Evolutionary conservation across 1,140 invertebrate genomes (phyloP).

Genomic region (Branchinecta lindahli): DNA sequence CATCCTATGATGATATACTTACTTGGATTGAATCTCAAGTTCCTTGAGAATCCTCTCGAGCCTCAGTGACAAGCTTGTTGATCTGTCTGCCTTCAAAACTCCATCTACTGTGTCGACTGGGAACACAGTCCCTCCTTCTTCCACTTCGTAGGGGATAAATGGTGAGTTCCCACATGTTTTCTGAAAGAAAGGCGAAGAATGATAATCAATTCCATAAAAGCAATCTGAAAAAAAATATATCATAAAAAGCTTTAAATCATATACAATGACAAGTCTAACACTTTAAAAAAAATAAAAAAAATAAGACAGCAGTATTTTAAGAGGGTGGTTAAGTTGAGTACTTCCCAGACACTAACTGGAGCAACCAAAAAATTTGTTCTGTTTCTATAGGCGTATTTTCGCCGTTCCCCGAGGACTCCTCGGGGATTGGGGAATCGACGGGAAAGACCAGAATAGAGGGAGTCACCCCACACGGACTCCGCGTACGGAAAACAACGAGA

Average conservation of each 20-base stretch:
- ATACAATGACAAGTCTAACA: too few relatives aligned
- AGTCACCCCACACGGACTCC: too few relatives aligned
- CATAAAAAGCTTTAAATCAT: slow-evolving; percentile 10
- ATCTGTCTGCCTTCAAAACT: slow-evolving; percentile 26
- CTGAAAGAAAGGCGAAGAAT: slow-evolving; percentile 16
- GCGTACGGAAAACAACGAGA: too few relatives aligned
- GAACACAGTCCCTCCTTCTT: slow-evolving; percentile 42
- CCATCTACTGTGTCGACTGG: slow-evolving; percentile 24
- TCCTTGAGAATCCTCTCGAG: slow-evolving; percentile 73
- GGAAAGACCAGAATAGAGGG: too few relatives aligned
- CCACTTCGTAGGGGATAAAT: slow-evolving; percentile 26
- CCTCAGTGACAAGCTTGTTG: slow-evolving; percentile 48
- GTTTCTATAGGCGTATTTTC: too few relatives aligned
- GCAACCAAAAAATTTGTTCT: too few relatives aligned
- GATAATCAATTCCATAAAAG: slow-evolving; percentile 11
- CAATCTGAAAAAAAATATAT: not conserved
- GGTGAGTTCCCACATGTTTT: slow-evolving; percentile 46
- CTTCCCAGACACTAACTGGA: too few relatives aligned
- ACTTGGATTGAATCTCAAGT: slow-evolving; percentile 86
- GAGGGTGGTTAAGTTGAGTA: too few relatives aligned
- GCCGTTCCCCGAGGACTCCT: too few relatives aligned
- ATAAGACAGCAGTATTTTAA: not conserved
- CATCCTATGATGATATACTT: slow-evolving; percentile 25
- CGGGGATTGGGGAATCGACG: too few relatives aligned
- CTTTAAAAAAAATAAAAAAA: too few relatives aligned